Base-by-base conservation (phyloP, 2,113 vertebrate species). In the Nycticryphes semicollaris region DNA sequence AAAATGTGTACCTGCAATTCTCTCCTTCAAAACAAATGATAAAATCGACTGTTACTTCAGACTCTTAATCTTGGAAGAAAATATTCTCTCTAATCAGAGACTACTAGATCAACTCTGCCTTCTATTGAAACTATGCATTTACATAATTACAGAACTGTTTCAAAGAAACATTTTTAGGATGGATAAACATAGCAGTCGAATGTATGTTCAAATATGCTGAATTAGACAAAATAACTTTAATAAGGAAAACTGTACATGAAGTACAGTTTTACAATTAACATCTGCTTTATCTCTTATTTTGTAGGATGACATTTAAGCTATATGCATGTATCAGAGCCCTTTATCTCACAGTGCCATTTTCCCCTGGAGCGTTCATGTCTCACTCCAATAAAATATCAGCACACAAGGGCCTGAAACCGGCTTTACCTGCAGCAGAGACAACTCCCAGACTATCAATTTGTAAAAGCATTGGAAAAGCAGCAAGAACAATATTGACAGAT, bases 381-480 rank as follows among this genome's bases (percentile, higher is more conserved):
- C 95, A 88, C 95, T 96, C 93, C 85, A 93, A 59, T 89, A 91
- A 97, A 95, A 77, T 96, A 97, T 50, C 94, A 92, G 90, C 62
- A 92, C 39, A 84, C 95, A 79, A 73, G 93, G 96, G 97, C 81
- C 75, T 50, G 70, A 91, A 94, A 93, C 90, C 88, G 54, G 96
- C 97, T 98, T 97, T 97, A 98, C 98, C 98, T 98, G 98, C 97
- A 97, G 96, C 96, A 94, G 72, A 95, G 95, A 98, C 96, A 91
- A 92, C 83, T 97, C 97, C 97, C 97, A 98, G 96, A 96, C 97
- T 98, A 98, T 98, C 98, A 97, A 98, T 98, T 98, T 98, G 96
- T 82, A 94, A 90, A 95, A 93, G 94, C 95, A 97, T 2, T 93
- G 77, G 95, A 96, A 96, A 96, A 96, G 70, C 76, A 92, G 84